phyloP scores from a whole-genome alignment of 2,797 vertebrate genomes.

The Sarcophilus harrisii region DNA sequence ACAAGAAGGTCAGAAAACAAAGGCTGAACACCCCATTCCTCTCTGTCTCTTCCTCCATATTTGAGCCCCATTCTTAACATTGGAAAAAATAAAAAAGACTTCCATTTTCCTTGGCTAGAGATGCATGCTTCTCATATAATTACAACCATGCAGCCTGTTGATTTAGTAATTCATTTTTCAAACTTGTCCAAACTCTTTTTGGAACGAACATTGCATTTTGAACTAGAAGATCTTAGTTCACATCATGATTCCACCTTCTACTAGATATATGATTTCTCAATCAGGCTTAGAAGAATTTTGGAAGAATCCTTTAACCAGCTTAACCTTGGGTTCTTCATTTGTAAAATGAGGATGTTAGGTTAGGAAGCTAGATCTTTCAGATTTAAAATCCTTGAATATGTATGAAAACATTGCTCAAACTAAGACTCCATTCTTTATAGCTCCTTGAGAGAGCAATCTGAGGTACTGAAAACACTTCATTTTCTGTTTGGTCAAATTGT shows the following conservation, averaged over 20 bases:
- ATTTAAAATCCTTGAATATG: neutral
- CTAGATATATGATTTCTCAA: neutral
- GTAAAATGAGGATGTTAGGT: neutral
- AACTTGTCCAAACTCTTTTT: neutral
- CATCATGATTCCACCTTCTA: neutral
- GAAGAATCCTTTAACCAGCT: neutral
- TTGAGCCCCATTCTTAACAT: neutral
- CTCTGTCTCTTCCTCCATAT: neutral
- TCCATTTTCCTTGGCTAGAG: neutral
- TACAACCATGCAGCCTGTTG: neutral
- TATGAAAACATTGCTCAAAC: neutral
- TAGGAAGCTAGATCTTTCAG: neutral
- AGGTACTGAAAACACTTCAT: constrained; percentile 16
- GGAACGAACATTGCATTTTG: neutral
- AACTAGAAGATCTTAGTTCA: neutral
- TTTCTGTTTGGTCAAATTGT: constrained; percentile 1
- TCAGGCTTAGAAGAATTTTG: neutral
- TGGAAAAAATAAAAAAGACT: neutral
- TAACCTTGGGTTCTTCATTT: neutral
- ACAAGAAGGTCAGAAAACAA: constrained; percentile 8
- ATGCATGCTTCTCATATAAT: neutral
- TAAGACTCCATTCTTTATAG: neutral
- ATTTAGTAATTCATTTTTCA: neutral
- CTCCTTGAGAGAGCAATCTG: neutral
- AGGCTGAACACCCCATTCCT: neutral